Evolutionary conservation across 2,888 invertebrate species (phyloP), one percentile per base, ranked within the genome.

Genomic region (Athalia rosae): DNA sequence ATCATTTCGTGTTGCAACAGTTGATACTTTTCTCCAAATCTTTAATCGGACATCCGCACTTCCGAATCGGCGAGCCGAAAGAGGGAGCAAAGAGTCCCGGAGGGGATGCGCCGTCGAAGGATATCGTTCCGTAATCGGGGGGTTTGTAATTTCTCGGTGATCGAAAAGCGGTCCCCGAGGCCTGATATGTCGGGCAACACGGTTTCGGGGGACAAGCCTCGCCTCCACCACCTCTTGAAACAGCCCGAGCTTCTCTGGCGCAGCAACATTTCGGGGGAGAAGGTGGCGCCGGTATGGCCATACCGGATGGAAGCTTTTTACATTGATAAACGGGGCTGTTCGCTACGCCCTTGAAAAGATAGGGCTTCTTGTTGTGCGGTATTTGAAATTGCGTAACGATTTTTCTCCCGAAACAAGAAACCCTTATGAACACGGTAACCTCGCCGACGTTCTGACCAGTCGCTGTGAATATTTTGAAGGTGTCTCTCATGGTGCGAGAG

Each of bases 361-460:
- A 89, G 0, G 87, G 85, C 74, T 86, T 86, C 48, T 81, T 81
- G 63, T 88, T 85, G 71, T 83, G 84, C 0, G 89, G 88, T 5
- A 91, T 91, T 84, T 94, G 93, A 85, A 94, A 94, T 84, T 92
- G 93, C 0, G 94, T 94, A 9, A 94, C 91, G 45, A 94, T 93
- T 82, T 89, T 90, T 83, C 92, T 92, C 2, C 94, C 94, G 82
- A 94, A 94, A 83, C 93, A 93, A 6, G 94, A 93, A 86, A 93
- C 92, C 8, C 94, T 90, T 63, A 94, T 89, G 87, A 93, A 94
- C 84, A 94, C 91, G 0, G 91, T 87, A 9, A 94, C 91, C 80
- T 92, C 91, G 4, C 94, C 94, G 3, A 93, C 91, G 80, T 91
- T 89, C 6, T 89, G 87, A 0, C 92, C 91, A 59, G 91, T 92